Percentiles rank a stretch among this genome's conserved stretches.
These are phyloP conservation scores for Caenorhabditis sp. DNA, from an alignment of 2,888 invertebrate species.

Conservation along the genomic window DNA sequence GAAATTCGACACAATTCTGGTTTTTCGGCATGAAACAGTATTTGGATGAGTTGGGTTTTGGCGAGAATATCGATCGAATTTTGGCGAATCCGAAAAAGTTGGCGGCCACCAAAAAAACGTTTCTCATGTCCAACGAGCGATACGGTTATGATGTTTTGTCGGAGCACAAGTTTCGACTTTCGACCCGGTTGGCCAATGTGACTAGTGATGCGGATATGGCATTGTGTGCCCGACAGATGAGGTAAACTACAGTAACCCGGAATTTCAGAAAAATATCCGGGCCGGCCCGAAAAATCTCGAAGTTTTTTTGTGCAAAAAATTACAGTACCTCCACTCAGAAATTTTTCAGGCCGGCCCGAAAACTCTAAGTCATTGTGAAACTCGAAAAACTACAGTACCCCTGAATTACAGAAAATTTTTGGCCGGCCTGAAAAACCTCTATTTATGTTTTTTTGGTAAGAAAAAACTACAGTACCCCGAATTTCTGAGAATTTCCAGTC, in stretches of 20 bases:
- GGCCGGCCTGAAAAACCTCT: too few species aligned
- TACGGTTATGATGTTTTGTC: constrained; percentile 56
- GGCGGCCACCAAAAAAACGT: constrained; percentile 44
- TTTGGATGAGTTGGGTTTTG: constrained; percentile 55
- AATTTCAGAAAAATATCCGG: too few species aligned
- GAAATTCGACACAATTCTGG: constrained; percentile 61
- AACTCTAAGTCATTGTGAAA: too few species aligned
- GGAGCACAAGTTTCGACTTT: constrained; percentile 51
- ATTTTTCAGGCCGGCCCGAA: too few species aligned
- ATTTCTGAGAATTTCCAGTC: too few species aligned
- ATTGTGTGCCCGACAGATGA: constrained; percentile 51
- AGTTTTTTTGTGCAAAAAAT: too few species aligned
- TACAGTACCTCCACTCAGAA: too few species aligned
- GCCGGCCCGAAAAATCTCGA: too few species aligned
- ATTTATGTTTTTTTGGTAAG: too few species aligned
- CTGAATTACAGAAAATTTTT: too few species aligned
- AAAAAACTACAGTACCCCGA: too few species aligned
- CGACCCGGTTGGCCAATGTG: constrained; percentile 50
- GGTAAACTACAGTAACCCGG: constrained; percentile 14
- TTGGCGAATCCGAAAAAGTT: constrained; percentile 51
- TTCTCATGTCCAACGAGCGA: constrained; percentile 56
- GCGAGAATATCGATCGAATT: constrained; percentile 37
- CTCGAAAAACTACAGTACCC: too few species aligned
- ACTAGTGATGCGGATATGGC: constrained; percentile 50
- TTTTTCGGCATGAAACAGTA: constrained; percentile 56